Base-by-base conservation (phyloP, 1,140 invertebrate genomes). In the Drosophila sp. region DNA sequence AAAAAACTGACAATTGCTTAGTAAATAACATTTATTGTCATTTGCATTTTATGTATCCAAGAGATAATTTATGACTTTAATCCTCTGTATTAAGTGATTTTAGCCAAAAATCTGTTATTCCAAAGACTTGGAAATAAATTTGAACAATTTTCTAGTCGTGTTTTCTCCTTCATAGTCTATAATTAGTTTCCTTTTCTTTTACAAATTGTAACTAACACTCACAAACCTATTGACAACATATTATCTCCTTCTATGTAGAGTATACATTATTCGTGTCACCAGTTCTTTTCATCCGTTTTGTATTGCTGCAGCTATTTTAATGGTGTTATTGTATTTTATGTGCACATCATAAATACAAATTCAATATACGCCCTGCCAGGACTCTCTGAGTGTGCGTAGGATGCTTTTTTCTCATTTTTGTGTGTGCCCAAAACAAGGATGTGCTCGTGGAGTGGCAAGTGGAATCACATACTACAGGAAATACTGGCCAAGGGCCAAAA, bases 321-420 rank as follows among this genome's bases (percentile, higher is more conserved):
- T 84, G 80, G 80, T 83, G 80, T 87, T 83, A 87, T 87, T 87
- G 80, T 89, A 84, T 80, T 89, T 87, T 87, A 89, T 89, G 84
- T 79, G 70, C 77, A 72, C 80, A 83, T 83, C 84, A 89, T 83
- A 89, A 87, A 87, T 89, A 87, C 84, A 83, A 87, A 87, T 87
- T 89, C 84, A 83, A 87, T 87, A 77, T 75, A 86, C 76, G 76
- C 69, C 65, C 63, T 29, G 58, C 11, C n/a, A 7, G 23, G 17
- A 10, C n/a, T 30, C 10, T 40, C 23, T 30, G 10, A 32, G 54
- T 55, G 56, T 64, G 67, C 56, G 61, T 77, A 35, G 66, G 73
- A 77, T 77, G 66, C 68, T 57, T 77, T 66, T 61, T 50, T 50
- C 27, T 27, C 25, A 0, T 41, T 41, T 41, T 58, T 60, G 60